Percentiles rank a stretch among this genome's conserved stretches.
Evolutionary conservation across 2,888 invertebrate species (phyloP).

Genomic region (Drosophila prostipennis): DNA sequence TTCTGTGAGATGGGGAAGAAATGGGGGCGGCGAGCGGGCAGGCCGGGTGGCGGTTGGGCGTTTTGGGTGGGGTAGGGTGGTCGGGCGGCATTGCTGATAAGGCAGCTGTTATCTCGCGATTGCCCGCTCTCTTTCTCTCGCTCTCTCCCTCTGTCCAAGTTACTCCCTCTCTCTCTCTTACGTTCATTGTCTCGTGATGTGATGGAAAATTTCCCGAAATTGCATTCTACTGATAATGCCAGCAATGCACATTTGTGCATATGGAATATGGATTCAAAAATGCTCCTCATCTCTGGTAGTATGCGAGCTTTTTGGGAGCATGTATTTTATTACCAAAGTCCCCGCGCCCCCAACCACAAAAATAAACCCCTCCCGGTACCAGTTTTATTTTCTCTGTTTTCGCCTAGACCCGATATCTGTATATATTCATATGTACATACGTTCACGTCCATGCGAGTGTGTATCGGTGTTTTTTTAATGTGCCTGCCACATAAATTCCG

Average conservation of each 20-base stretch:
- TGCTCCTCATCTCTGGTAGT: conserved; percentile 1
- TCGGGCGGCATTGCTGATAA: conserved; percentile 29
- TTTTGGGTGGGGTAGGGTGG: not conserved
- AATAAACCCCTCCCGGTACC: conserved; percentile 12
- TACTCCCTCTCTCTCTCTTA: conserved; percentile 9
- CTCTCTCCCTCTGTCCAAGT: not conserved
- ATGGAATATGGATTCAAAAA: conserved; percentile 7
- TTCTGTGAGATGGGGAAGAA: not conserved
- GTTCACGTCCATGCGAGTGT: conserved; percentile 1
- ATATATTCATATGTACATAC: conserved; percentile 1
- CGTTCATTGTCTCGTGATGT: conserved; percentile 43
- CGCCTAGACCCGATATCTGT: conserved; percentile 24
- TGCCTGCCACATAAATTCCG: conserved; percentile 76
- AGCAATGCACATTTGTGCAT: conserved; percentile 44
- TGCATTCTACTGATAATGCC: conserved; percentile 55
- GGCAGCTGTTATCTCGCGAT: conserved; percentile 31
- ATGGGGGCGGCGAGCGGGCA: not conserved
- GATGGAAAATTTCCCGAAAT: conserved; percentile 63
- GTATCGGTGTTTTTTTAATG: conserved; percentile 58
- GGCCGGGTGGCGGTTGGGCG: conserved; percentile 9
- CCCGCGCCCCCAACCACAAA: conserved; percentile 8
- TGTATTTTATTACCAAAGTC: conserved; percentile 19
- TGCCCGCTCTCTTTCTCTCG: conserved; percentile 7
- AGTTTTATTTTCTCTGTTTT: conserved; percentile 14
- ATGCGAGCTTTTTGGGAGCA: conserved; percentile 18